Percentiles rank a stretch among this genome's conserved stretches.
Conservation (phyloP, 1,140 invertebrate genomes). For the Physella acuta region DNA sequence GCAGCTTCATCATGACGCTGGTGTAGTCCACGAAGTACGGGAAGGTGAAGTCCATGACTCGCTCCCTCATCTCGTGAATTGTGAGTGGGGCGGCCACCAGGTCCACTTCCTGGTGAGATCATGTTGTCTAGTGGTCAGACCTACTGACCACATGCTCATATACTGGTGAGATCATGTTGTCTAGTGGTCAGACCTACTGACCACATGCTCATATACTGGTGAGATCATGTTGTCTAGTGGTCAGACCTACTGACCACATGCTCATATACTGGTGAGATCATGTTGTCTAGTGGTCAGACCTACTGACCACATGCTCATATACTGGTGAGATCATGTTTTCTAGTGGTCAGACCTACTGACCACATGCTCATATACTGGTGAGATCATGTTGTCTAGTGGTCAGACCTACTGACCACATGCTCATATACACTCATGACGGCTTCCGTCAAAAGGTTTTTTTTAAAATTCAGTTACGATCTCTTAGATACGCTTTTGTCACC, state of each 20-base stretch:
- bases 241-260: neutral
- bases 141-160: neutral
- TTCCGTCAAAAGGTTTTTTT: no score
- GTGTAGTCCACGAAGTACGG: conserved; percentile 41
- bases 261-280: neutral
- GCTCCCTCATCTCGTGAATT: conserved; percentile 32
- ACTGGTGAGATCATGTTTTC: no score
- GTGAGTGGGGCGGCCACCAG: conserved; percentile 37
- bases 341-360: no score
- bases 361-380: no score
- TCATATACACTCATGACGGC: no score
- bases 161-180: neutral
- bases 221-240: neutral
- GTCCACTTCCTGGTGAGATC: conserved; percentile 38
- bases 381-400: no score
- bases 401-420: no score
- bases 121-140: neutral
- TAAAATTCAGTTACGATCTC: neutral
- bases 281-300: no score
- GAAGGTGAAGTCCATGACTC: conserved; percentile 45
- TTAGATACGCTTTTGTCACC: neutral
- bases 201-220: neutral
- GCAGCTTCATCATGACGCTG: conserved; percentile 39
- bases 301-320: no score
- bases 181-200: no score